Evolutionary conservation across 1,140 invertebrate species (phyloP), one percentile per base, ranked within the genome.

Genomic region (Caerostris extrusa): DNA sequence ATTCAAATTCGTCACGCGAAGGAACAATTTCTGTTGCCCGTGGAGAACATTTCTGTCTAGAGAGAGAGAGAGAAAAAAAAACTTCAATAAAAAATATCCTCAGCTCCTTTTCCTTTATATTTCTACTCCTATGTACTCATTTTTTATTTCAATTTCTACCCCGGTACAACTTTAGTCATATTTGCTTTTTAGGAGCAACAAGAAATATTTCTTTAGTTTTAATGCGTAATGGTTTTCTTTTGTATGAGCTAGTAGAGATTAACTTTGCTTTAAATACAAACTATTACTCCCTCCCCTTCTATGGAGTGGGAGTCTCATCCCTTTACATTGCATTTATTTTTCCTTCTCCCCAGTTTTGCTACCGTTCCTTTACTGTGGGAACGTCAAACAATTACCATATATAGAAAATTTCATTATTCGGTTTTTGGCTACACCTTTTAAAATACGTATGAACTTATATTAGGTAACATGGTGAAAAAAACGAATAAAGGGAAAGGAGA

Each of bases 311-410:
- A 69, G 61, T 61, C 60, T 58, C 56, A 67, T 83, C 60, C 55
- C 57, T 69, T 77, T 88, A 50, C 5, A 71, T n/a, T 67, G 57
- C 60, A 85, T 85, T 83, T 77, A 87, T 87, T 85, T 87, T 71
- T 53, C 17, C 77, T 86, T 56, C 53, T 71, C 19, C 57, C 34
- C 56, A 34, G 5, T 67, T 91, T 85, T 81, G 64, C 17, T 19
- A 58, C 34, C 58, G 53, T n/a, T 67, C 58, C 34, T 83, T 34
- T 83, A 71, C 91, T 53, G 17, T 69, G 7, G 81, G 83, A 69
- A 93, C 85, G 69, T 77, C 92, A 82, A 93, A 89, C 87, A 93
- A 93, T 93, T 93, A 93, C 92, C 92, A 93, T 93, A 93, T 67
- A 87, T 69, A 93, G 77, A 89, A 88, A 87, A 93, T 93, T 93